Base-by-base conservation (phyloP, 2,888 invertebrate species). In the Tetrapedia diversipes region DNA sequence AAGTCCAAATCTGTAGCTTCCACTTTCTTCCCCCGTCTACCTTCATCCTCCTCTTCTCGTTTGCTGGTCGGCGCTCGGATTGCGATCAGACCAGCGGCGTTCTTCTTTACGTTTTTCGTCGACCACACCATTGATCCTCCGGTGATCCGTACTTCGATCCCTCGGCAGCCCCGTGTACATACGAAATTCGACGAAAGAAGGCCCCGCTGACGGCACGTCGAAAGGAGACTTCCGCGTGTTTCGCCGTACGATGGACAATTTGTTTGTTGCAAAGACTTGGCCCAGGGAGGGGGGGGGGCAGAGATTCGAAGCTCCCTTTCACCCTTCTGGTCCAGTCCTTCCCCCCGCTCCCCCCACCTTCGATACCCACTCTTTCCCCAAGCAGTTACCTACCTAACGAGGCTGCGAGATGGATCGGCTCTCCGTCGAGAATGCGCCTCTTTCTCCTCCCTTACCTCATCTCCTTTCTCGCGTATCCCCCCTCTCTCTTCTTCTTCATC, bases 401-500 rank as follows among this genome's bases (percentile, higher is more conserved):
- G 86, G 81, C 82, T 82, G 77, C 74, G 86, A 86, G 85, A 86
- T 86, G 80, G 85, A 86, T 86, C 83, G 85, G 65, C 71, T 82
- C 82, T 77, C 70, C 77, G 65, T 59, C 77, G 76, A 83, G 84
- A 85, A 84, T 84, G 77, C 63, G 69, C 70, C 75, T 72, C 68
- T 60, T 64, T 45, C 73, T 76, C 57, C 60, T 66, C 60, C 53
- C 34, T 34, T 22, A 56, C 53, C 51, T 51, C 24, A 11, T 45
- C 53, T 34, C 16, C 68, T 59, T 43, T 24, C 22, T 22, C 43
- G 29, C 19, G 0, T 29, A 51, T 27, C 29, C 10, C 57, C 16
- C 51, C 19, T 19, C 14, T 16, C 10, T 54, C 41, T 24, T 4
- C 24, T 8, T 27, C 60, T 41, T 43, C 34, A 8, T 63, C 66